These are phyloP conservation scores for Tachystola acroxantha DNA, from an alignment of 2,888 invertebrate species.

Conservation along the genomic window DNA sequence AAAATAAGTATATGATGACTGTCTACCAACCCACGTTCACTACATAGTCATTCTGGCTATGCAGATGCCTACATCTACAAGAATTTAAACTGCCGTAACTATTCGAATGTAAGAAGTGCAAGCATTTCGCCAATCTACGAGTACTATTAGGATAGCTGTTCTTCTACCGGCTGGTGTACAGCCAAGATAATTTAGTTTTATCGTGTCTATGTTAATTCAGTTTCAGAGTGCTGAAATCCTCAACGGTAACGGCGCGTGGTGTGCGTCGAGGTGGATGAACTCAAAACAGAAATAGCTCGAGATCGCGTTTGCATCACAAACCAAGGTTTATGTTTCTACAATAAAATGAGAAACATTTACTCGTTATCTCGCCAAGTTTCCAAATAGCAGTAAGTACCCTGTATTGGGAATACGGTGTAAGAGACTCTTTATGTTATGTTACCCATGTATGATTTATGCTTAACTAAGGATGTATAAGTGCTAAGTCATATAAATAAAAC, in stretches of 20 bases:
- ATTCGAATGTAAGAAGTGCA: too few relatives aligned
- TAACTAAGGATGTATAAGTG: background rate
- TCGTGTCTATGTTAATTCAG: background rate
- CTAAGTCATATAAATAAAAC: background rate
- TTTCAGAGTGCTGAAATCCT: slow-evolving; percentile 38
- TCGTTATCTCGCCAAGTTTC: background rate
- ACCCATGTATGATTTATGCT: too few relatives aligned
- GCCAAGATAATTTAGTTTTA: background rate
- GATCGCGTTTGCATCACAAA: slow-evolving; percentile 42
- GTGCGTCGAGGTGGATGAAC: slow-evolving; percentile 60
- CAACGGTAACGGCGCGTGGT: slow-evolving; percentile 17
- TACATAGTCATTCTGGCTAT: too few relatives aligned
- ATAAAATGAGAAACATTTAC: background rate
- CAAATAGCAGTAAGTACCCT: background rate
- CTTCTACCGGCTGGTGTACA: too few relatives aligned
- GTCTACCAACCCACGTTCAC: too few relatives aligned
- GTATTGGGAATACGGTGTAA: too few relatives aligned
- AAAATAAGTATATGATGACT: too few relatives aligned
- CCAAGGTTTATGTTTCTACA: slow-evolving; percentile 32
- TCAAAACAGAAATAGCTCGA: slow-evolving; percentile 56
- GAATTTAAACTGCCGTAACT: too few relatives aligned
- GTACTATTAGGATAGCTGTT: too few relatives aligned
- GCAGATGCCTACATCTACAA: too few relatives aligned
- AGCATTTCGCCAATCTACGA: too few relatives aligned
- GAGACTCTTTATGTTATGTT: too few relatives aligned